These are phyloP conservation scores for Bucorvus abyssinicus DNA, from an alignment of 2,797 vertebrate genomes.

Conservation along the genomic window DNA sequence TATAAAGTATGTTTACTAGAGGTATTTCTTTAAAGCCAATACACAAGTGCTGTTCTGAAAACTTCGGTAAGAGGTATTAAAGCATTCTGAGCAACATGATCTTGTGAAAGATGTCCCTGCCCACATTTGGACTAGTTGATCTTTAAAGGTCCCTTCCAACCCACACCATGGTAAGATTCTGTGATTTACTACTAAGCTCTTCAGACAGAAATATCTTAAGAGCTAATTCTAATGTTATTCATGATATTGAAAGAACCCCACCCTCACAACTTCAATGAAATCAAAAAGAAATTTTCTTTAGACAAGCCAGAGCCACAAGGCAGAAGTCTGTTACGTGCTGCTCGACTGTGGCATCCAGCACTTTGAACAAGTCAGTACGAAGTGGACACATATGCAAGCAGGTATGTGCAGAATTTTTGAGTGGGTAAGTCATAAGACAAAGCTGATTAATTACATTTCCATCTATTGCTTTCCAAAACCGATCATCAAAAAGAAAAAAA, in stretches of 20 bases:
- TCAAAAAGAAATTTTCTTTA: background rate
- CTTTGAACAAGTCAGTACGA: background rate
- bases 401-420: background rate
- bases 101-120: background rate
- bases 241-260: background rate
- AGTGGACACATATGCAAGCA: background rate
- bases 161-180: background rate
- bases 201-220: background rate
- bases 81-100: background rate
- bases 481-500: background rate
- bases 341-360: background rate
- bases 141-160: background rate
- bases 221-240: background rate
- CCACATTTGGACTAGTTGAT: background rate
- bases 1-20: background rate
- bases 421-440: background rate
- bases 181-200: background rate
- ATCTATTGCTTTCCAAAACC: background rate
- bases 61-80: background rate
- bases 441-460: background rate
- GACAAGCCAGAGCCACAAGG: background rate
- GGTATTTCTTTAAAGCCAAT: background rate
- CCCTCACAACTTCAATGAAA: background rate
- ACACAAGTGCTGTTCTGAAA: background rate
- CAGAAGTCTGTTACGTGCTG: background rate